Percentiles rank a stretch among this genome's conserved stretches.
phyloP scores from a whole-genome alignment of 2,113 vertebrate species.

The Melanerpes formicivorus region DNA sequence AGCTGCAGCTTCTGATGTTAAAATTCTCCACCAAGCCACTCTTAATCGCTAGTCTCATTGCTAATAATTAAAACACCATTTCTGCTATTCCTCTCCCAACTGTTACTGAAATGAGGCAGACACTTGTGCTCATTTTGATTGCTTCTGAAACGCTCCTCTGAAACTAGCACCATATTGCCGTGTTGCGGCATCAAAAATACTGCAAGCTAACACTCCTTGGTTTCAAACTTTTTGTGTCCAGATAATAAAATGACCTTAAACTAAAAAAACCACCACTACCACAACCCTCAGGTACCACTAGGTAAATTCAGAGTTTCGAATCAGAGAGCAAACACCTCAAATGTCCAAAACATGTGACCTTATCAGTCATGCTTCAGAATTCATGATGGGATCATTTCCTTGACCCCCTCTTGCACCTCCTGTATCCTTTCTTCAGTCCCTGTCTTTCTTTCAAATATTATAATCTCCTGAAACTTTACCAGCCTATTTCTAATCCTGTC shows the following conservation, averaged over 20 bases:
- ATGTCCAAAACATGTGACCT: neutral
- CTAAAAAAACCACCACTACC: neutral
- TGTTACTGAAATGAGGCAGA: neutral
- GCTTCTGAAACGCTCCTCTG: neutral
- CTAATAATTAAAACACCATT: conserved; percentile 36
- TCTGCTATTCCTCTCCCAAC: conserved; percentile 8
- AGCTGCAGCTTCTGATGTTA: neutral
- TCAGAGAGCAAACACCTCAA: neutral
- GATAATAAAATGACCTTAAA: neutral
- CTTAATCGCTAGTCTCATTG: neutral
- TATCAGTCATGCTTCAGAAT: neutral
- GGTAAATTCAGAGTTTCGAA: neutral
- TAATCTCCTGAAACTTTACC: neutral
- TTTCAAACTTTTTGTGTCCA: neutral
- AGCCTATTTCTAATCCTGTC: neutral
- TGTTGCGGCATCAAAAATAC: neutral
- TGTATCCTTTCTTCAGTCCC: neutral
- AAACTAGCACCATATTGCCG: neutral
- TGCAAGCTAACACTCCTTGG: neutral
- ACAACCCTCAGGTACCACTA: neutral
- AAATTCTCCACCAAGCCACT: conserved; percentile 15
- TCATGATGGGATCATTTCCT: neutral
- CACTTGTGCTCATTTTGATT: neutral
- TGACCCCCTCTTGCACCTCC: neutral
- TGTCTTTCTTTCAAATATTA: neutral